Conservation (phyloP, 2,797 vertebrate species). For the Anolis apletophallus region DNA sequence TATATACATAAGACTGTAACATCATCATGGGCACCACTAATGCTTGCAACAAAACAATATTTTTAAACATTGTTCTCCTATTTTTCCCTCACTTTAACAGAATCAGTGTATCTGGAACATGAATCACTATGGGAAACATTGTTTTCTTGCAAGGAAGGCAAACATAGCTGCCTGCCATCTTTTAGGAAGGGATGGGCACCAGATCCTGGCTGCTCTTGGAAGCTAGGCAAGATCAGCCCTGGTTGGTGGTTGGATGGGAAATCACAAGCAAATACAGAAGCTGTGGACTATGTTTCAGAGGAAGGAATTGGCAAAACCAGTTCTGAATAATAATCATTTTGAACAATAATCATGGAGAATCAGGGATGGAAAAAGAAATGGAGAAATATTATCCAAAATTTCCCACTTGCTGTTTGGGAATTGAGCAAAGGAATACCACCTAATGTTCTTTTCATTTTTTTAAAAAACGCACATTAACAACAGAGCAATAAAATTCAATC, state of each 20-base stretch:
- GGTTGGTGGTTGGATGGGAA: no score
- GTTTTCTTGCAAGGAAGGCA: not conserved
- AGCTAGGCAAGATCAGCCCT: no score
- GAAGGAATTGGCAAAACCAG: no score
- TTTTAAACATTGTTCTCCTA: not conserved
- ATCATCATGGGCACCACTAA: not conserved
- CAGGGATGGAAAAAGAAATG: no score
- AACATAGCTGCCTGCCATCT: not conserved
- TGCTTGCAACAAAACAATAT: not conserved
- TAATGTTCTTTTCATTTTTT: conserved; percentile 7
- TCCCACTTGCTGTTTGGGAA: not conserved
- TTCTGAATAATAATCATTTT: no score
- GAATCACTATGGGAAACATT: not conserved
- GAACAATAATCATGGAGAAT: conserved; percentile 7
- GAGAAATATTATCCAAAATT: conserved; percentile 29
- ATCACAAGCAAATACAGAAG: no score
- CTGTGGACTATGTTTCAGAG: no score
- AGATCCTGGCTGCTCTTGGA: no score
- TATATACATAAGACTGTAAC: not conserved
- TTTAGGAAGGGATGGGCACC: no score
- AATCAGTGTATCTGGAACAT: not conserved
- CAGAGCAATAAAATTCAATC: conserved; percentile 63
- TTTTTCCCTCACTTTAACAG: not conserved
- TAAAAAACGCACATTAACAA: conserved; percentile 58
- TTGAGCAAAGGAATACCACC: conserved; percentile 33